Conservation (phyloP, 2,888 invertebrate species). For the Trissolcus japonicus region DNA sequence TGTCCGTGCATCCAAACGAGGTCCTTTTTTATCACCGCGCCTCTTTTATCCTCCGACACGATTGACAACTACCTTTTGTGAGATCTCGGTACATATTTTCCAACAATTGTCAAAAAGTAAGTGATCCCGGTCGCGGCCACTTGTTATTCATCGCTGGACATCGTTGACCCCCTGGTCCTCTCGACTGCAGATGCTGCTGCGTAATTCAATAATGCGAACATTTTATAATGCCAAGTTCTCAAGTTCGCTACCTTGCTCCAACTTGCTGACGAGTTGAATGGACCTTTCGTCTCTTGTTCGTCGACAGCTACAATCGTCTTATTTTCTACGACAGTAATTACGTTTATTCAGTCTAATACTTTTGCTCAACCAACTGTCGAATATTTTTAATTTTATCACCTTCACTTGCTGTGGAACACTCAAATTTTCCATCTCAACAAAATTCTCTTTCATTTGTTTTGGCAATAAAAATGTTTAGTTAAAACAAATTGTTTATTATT, state of each 20-base stretch:
- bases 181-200: conserved; percentile 13
- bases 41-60: conserved; percentile 21
- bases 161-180: conserved; percentile 20
- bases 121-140: conserved; percentile 27
- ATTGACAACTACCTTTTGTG: conserved; percentile 28
- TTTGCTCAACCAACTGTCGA: not conserved
- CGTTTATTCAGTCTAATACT: conserved; percentile 14
- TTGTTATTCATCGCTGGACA: conserved; percentile 28
- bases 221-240: conserved; percentile 29
- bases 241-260: conserved; percentile 7
- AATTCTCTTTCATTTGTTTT: too few relatives aligned
- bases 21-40: not conserved
- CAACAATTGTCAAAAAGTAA: conserved; percentile 27
- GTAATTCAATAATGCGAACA: conserved; percentile 20
- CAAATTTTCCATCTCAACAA: too few relatives aligned
- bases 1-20: conserved; percentile 7
- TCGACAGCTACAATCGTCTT: conserved; percentile 9
- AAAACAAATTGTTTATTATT: too few relatives aligned
- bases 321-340: conserved; percentile 25
- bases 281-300: conserved; percentile 15
- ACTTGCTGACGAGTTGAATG: conserved; percentile 16
- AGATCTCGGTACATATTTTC: conserved; percentile 28
- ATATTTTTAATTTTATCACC: too few relatives aligned
- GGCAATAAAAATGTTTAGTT: too few relatives aligned
- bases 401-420: too few relatives aligned